A percentile compares a stretch with the other conserved stretches of the same genome.
phyloP scores from a whole-genome alignment of 2,113 vertebrate genomes.

The Cyphomyrus plagiostoma region DNA sequence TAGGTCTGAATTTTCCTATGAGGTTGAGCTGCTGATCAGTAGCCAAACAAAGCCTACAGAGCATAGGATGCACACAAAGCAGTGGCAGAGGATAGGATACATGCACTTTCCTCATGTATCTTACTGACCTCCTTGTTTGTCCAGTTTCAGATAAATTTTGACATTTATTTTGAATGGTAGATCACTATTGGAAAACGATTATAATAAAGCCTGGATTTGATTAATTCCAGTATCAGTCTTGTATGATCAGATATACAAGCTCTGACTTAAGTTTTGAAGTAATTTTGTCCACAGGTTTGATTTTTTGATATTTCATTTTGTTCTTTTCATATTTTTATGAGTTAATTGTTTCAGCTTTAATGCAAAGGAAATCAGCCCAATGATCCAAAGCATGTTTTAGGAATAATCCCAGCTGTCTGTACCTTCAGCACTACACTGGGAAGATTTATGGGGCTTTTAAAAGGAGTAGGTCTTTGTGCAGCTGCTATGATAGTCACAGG shows the following conservation, averaged over 20 bases:
- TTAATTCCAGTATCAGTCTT: background rate
- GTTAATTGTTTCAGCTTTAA: background rate
- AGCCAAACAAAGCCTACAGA: slow-evolving; percentile 29
- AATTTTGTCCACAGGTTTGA: background rate
- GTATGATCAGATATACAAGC: background rate
- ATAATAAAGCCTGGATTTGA: background rate
- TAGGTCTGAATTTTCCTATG: slow-evolving; percentile 27
- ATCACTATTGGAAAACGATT: background rate
- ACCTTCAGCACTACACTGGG: background rate
- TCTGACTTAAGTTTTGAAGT: background rate
- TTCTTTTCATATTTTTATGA: background rate
- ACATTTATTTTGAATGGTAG: background rate
- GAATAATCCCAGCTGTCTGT: background rate
- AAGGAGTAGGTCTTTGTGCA: slow-evolving; percentile 6
- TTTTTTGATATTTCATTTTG: background rate
- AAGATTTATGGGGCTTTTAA: slow-evolving; percentile 22
- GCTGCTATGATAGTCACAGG: slow-evolving; percentile 18
- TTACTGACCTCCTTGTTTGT: slow-evolving; percentile 28
- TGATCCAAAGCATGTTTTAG: background rate
- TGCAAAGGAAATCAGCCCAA: background rate
- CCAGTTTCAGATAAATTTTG: background rate
- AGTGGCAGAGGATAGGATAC: slow-evolving; percentile 42
- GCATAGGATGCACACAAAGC: slow-evolving; percentile 35
- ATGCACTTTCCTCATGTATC: slow-evolving; percentile 23
- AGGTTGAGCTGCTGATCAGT: slow-evolving; percentile 44